These are phyloP conservation scores for Microctonus brassicae DNA, from an alignment of 2,888 invertebrate genomes.

Conservation along the genomic window DNA sequence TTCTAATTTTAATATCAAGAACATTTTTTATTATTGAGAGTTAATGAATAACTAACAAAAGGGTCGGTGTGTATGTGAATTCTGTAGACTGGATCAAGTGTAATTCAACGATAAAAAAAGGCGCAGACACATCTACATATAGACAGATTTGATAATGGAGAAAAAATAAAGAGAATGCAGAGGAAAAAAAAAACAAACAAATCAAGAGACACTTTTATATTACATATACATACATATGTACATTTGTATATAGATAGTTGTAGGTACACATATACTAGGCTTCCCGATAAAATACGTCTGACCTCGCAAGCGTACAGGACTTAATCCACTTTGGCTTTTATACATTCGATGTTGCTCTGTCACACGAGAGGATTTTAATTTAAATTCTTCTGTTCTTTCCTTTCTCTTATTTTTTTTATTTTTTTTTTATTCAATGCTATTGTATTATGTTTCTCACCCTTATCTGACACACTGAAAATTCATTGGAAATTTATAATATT, in stretches of 20 bases:
- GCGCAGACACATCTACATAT: neutral
- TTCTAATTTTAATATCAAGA: too few relatives aligned
- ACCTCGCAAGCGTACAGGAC: slow-evolving; percentile 26
- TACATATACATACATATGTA: too few relatives aligned
- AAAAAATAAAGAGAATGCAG: neutral
- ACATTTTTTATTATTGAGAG: neutral
- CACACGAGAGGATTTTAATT: slow-evolving; percentile 40
- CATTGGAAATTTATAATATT: neutral
- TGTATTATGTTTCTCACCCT: neutral
- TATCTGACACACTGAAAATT: neutral
- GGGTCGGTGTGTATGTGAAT: neutral
- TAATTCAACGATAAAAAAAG: neutral
- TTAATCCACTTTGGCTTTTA: slow-evolving; percentile 39
- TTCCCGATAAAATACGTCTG: slow-evolving; percentile 29
- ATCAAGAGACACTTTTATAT: too few relatives aligned
- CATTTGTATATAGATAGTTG: neutral
- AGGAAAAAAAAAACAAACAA: neutral
- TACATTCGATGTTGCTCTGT: slow-evolving; percentile 29
- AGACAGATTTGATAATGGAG: neutral
- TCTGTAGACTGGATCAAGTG: neutral
- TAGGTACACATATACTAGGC: neutral
- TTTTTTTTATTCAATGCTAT: neutral
- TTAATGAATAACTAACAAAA: neutral
- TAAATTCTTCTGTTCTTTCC: slow-evolving; percentile 37
- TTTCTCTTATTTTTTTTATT: neutral